phyloP scores from a whole-genome alignment of 2,113 vertebrate species.

The human region GRCh38 chrX:107345001-107345500 shows the following conservation, averaged over 20 bases:
- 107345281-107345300: background rate
- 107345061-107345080: background rate
- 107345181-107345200: background rate
- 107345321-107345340: background rate
- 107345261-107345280: background rate
- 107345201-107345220: background rate
- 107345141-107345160: background rate
- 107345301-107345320: background rate
- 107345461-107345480: background rate
- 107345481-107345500: background rate
- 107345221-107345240: background rate
- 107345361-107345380: background rate
- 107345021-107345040: background rate
- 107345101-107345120: background rate
- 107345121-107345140: background rate
- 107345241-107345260: background rate
- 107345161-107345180: background rate
- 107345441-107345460: background rate
- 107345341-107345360: background rate
- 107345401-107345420: background rate
- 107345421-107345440: background rate
- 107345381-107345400: background rate
- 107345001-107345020: background rate
- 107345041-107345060: background rate
- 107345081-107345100: background rate